Evolutionary conservation across 1,140 invertebrate species (phyloP).

Genomic region (Muscidifurax raptorellus): DNA sequence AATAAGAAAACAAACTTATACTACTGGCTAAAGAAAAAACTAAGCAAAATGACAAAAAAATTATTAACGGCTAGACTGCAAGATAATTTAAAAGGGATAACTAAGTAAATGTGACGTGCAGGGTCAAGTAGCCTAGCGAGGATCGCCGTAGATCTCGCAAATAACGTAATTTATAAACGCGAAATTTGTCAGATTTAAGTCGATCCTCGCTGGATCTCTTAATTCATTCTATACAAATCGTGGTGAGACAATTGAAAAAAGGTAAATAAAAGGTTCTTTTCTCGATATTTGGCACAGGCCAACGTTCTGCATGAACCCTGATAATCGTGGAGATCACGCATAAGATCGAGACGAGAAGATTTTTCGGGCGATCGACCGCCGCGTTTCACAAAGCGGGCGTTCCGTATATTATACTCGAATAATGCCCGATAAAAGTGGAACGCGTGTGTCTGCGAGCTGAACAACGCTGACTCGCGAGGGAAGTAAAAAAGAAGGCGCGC

Average conservation of each 20-base stretch:
- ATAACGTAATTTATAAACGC: neutral
- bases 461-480: neutral
- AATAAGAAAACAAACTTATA: conserved; percentile 4
- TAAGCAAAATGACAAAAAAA: conserved; percentile 9
- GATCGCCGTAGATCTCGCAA: neutral
- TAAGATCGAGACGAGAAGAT: conserved; percentile 21
- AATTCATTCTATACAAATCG: neutral
- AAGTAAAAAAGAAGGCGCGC: neutral
- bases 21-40: conserved; percentile 3
- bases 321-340: conserved; percentile 29
- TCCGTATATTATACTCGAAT: neutral
- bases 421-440: neutral
- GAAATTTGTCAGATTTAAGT: neutral
- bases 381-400: neutral
- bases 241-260: neutral
- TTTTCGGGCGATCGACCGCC: conserved; percentile 21
- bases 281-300: conserved; percentile 15
- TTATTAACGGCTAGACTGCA: neutral
- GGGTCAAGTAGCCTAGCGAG: neutral
- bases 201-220: neutral
- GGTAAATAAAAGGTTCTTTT: neutral
- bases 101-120: neutral
- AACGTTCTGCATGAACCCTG: conserved; percentile 23
- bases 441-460: neutral
- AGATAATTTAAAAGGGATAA: neutral